Evolutionary conservation across 1,140 invertebrate genomes (phyloP), one percentile per base, ranked within the genome.

Genomic region (Eueides isabella): DNA sequence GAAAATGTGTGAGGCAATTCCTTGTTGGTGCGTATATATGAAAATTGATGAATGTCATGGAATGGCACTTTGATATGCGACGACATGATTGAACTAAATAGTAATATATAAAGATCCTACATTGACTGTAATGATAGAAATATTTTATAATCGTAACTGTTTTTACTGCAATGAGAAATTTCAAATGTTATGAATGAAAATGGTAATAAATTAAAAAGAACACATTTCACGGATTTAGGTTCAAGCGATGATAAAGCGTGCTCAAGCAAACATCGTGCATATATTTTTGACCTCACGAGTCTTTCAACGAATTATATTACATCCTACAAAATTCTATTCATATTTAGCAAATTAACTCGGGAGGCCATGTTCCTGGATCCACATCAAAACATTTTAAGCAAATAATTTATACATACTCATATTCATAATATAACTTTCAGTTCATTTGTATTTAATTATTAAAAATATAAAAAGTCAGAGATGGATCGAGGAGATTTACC

Each of bases 221-320:
- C 19, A 55, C 41, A 23, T 23, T 26, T 55, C 19, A 14, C 23
- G 48, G 48, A 26, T 61, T 31, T 19, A 72, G 38, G 23, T 31
- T 70, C 31, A 71, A 85, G 82, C 82, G 55, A 82, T 77, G 79
- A 80, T 67, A 41, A 88, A 85, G 84, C 83, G 85, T 88, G 85
- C 84, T 48, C 28, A 86, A 85, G 83, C 84, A 44, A 62, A 65
- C 38, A 44, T n/a, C 23, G 65, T 73, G 71, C 44, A 31, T 5
- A 9, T 55, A 7, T 33, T 30, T n/a, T 66, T 66, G 71, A 28
- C 63, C 30, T 72, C 63, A n/a, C 65, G 63, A 72, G 71, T 35
- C 29, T 30, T 68, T 68, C 19, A 33, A 12, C 14, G 9, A 31
- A 29, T 11, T 55, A 41, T 28, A 23, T 66, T 35, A 26, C 9